Evolutionary conservation across 2,797 vertebrate genomes (phyloP), one percentile per base, ranked within the genome.

Genomic region (Echeneis naucrates): DNA sequence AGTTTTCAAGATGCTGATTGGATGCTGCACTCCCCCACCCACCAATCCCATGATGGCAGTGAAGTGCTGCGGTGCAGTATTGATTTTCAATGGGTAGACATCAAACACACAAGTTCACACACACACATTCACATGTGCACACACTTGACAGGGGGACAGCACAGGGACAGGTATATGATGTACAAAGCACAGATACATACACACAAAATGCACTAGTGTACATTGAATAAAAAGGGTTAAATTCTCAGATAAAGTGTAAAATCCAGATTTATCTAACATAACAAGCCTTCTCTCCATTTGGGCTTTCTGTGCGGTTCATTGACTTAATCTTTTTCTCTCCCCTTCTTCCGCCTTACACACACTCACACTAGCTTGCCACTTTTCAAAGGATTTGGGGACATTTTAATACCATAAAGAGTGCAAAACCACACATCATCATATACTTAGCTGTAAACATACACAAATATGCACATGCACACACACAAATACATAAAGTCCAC

Each of bases 1-100:
- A 26, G 50, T 62, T 78, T 65, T 24, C 26, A 57, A 50, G 64
- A 66, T 26, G 59, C 47, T 63, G 79, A 79, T 81, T 79, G 79
- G 67, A 47, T 4, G 58, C n/a, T 42, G 42, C 24, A 48, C 44
- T 60, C 19, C 71, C 70, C 71, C 72, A 62, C 68, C 80, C 59
- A 78, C 68, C 55, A 64, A 70, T 73, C 68, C 63, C 4, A 6
- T 58, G 9, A 65, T 48, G 75, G 62, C 58, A 55, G 52, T 72
- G 70, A 72, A 82, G 60, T 72, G 48, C 61, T 61, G 11, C 44
- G 75, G 56, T 54, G 70, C 72, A 72, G 50, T 80, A 86, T 82
- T 82, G 83, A 86, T 81, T 77, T 83, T 65, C 58, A 78, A 70
- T 56, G 27, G 61, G 30, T 40, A 27, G 33, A 45, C 26, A 53